These are phyloP conservation scores for Rhea pennata DNA, from an alignment of 2,113 vertebrate species.

Conservation along the genomic window DNA sequence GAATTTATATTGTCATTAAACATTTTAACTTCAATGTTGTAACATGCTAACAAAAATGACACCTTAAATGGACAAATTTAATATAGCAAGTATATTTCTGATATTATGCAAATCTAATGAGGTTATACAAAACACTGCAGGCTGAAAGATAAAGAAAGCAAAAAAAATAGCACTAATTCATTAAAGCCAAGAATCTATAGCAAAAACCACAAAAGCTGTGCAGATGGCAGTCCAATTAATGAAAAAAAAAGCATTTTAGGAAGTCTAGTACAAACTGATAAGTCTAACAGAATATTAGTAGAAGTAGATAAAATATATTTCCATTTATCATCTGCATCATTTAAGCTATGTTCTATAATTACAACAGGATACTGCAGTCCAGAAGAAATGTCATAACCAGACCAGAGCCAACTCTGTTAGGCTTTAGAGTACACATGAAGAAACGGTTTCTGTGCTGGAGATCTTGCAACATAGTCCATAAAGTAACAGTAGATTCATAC, in stretches of 20 bases:
- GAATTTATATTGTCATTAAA: background rate
- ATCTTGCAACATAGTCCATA: rapidly evolving
- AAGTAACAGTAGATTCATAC: background rate
- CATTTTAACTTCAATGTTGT: background rate
- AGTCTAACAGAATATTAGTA: background rate
- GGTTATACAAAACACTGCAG: background rate
- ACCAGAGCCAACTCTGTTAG: background rate
- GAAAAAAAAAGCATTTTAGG: background rate
- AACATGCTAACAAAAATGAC: background rate
- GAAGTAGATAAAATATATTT: background rate
- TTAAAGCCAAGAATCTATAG: background rate
- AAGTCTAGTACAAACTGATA: background rate
- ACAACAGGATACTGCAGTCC: rapidly evolving
- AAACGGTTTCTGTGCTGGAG: no score
- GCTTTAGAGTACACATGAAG: rapidly evolving
- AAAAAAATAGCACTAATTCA: background rate
- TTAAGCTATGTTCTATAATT: background rate
- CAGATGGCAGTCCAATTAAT: background rate
- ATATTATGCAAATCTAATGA: background rate
- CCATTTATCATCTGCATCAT: background rate
- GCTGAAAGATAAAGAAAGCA: background rate
- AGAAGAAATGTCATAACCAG: background rate
- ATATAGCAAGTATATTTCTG: background rate
- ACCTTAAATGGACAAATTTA: background rate
- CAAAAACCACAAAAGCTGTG: background rate